Conservation (phyloP, 2,888 invertebrate species). For the Meloe dianella region DNA sequence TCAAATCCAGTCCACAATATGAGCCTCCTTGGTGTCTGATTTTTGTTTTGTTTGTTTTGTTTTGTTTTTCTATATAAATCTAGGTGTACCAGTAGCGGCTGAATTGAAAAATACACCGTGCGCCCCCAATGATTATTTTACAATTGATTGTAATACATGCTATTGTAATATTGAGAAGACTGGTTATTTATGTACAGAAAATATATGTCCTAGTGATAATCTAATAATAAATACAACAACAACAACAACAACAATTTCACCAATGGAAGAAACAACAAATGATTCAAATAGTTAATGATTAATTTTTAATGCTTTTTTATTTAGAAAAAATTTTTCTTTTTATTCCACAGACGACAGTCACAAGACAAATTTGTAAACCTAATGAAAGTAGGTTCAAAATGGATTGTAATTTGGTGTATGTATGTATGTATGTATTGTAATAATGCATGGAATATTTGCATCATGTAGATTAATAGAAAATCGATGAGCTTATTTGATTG, state of each 20-base stretch:
- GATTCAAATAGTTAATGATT: not conserved
- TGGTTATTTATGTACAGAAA: constrained; percentile 63
- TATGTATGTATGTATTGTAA: too few species aligned
- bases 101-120: constrained; percentile 58
- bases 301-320: too few species aligned
- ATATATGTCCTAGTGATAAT: constrained; percentile 52
- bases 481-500: too few species aligned
- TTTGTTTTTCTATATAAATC: constrained; percentile 6
- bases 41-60: not conserved
- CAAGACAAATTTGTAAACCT: too few species aligned
- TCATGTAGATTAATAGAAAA: too few species aligned
- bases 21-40: not conserved
- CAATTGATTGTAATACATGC: constrained; percentile 66
- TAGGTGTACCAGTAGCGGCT: constrained; percentile 45
- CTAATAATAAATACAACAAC: not conserved
- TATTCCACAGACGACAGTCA: too few species aligned
- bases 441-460: too few species aligned
- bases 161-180: constrained; percentile 64
- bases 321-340: too few species aligned
- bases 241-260: not conserved
- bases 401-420: too few species aligned
- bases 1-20: too few species aligned
- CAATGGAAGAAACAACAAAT: not conserved
- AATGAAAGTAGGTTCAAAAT: too few species aligned
- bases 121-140: constrained; percentile 63